A percentile compares a stretch with the other conserved stretches of the same genome.
phyloP scores from a whole-genome alignment of 2,797 vertebrate species.

The Arremon aurantiirostris region DNA sequence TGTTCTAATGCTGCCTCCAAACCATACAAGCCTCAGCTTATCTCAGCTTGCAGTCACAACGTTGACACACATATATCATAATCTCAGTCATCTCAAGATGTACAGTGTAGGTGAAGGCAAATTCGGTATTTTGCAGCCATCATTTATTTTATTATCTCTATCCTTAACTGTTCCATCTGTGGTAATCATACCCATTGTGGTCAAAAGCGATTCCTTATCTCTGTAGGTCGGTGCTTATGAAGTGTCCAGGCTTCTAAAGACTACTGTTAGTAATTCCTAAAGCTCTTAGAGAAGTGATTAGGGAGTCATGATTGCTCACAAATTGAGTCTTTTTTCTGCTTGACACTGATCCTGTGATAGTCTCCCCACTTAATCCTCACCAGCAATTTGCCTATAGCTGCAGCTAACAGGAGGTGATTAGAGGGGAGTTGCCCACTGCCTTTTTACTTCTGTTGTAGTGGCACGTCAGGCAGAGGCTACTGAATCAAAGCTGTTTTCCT shows the following conservation, averaged over 20 bases:
- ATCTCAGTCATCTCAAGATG: not conserved
- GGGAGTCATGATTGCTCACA: constrained; percentile 73
- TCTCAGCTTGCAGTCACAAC: not conserved
- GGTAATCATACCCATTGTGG: not conserved
- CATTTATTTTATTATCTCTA: not conserved
- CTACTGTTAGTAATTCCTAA: constrained; percentile 50
- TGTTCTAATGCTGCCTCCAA: constrained; percentile 23
- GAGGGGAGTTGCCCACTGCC: constrained; percentile 69
- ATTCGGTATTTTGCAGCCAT: not conserved
- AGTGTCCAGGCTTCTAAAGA: constrained; percentile 15
- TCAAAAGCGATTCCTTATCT: not conserved
- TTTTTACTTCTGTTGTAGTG: constrained; percentile 65
- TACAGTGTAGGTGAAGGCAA: not conserved
- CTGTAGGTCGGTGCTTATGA: not conserved
- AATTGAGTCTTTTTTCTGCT: constrained; percentile 78
- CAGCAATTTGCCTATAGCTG: constrained; percentile 80
- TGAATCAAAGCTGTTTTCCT: constrained; percentile 70
- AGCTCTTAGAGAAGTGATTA: constrained; percentile 76
- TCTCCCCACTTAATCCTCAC: constrained; percentile 77
- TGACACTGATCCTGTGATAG: constrained; percentile 81
- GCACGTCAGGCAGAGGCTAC: constrained; percentile 56
- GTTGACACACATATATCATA: not conserved
- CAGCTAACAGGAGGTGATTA: constrained; percentile 77
- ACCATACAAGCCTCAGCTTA: not conserved
- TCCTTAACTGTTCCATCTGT: not conserved